phyloP scores from a whole-genome alignment of 2,797 vertebrate species.

The Alcedo atthis region DNA sequence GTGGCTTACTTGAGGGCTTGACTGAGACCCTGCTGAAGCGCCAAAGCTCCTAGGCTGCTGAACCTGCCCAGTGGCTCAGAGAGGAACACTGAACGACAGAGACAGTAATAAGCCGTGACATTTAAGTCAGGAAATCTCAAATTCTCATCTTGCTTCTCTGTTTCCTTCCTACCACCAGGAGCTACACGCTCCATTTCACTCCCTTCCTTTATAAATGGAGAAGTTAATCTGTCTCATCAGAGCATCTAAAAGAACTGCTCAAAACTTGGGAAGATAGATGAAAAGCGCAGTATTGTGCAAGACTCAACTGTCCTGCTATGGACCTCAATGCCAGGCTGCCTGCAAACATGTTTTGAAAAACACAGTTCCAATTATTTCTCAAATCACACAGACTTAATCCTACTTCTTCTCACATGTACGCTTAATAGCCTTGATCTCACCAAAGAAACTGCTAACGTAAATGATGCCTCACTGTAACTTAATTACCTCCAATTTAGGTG shows the following conservation, averaged over 20 bases:
- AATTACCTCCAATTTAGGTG: slow-evolving; percentile 62
- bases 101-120: slow-evolving; percentile 4
- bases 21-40: neutral
- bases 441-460: slow-evolving; percentile 61
- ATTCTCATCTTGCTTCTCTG: slow-evolving; percentile 40
- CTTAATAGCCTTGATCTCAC: slow-evolving; percentile 67
- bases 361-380: slow-evolving; percentile 52
- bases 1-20: neutral
- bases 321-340: neutral
- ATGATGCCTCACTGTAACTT: slow-evolving; percentile 66
- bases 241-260: neutral
- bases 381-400: slow-evolving; percentile 52
- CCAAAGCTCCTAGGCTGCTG: neutral
- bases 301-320: neutral
- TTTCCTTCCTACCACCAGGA: slow-evolving; percentile 12
- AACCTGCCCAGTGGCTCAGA: neutral
- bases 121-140: slow-evolving; percentile 32
- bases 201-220: neutral
- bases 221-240: neutral
- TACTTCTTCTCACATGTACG: slow-evolving; percentile 48
- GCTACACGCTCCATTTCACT: slow-evolving; percentile 7
- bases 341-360: neutral
- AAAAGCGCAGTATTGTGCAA: neutral
- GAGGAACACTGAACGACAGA: neutral
- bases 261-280: neutral